Percentiles rank a stretch among this genome's conserved stretches.
Evolutionary conservation across 2,113 vertebrate species (phyloP).

Genomic region (Nasalis larvatus): DNA sequence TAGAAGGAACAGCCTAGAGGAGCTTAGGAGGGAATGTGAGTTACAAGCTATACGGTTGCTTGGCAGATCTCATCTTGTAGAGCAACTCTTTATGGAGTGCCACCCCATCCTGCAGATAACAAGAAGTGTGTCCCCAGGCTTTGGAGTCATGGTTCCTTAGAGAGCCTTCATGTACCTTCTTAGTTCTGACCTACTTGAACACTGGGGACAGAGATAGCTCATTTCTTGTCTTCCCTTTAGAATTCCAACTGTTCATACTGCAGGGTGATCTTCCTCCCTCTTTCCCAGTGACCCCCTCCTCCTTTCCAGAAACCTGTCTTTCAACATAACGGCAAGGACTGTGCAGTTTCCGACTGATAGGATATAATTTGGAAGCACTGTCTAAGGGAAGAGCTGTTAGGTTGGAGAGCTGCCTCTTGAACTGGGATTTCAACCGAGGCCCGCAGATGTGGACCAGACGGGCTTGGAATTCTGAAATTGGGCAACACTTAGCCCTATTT

Average conservation of each 20-base stretch:
- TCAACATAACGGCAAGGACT: rapidly evolving
- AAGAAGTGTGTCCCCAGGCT: background rate
- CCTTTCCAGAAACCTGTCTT: background rate
- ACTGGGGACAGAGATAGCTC: background rate
- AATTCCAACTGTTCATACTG: background rate
- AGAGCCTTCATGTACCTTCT: background rate
- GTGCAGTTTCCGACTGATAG: constrained; percentile 27
- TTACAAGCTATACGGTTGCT: background rate
- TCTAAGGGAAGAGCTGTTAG: constrained; percentile 55
- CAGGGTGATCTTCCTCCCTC: constrained; percentile 47
- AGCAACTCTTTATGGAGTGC: background rate
- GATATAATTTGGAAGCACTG: constrained; percentile 21
- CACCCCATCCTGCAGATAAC: background rate
- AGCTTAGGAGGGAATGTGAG: background rate
- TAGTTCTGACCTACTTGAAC: background rate
- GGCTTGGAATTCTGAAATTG: constrained; percentile 55
- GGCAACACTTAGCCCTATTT: background rate
- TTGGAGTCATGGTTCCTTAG: background rate
- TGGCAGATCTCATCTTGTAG: background rate
- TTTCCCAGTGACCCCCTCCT: background rate
- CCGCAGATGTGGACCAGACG: background rate
- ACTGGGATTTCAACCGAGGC: constrained; percentile 71
- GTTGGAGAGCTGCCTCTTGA: constrained; percentile 65
- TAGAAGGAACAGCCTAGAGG: background rate
- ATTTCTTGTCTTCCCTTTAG: background rate